Conservation (phyloP, 2,113 vertebrate genomes). For the Paramormyrops kingsleyae region DNA sequence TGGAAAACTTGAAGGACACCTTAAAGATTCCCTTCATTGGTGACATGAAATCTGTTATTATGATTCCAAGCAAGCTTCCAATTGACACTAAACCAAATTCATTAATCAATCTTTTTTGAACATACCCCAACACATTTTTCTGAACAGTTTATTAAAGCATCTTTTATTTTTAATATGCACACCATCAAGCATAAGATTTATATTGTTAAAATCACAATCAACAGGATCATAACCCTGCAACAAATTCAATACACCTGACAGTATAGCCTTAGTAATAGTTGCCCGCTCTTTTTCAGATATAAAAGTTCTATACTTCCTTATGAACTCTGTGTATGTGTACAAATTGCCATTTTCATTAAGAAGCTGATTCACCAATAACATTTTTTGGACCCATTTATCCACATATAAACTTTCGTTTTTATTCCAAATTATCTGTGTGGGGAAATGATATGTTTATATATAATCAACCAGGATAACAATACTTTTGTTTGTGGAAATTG, state of each 20-base stretch:
- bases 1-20: neutral
- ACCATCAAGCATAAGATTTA: neutral
- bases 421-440: neutral
- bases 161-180: neutral
- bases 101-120: neutral
- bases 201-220: neutral
- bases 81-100: neutral
- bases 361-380: neutral
- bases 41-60: neutral
- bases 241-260: neutral
- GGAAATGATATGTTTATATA: neutral
- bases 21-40: neutral
- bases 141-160: neutral
- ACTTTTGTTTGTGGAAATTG: neutral
- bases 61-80: neutral
- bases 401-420: neutral
- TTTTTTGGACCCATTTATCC: neutral
- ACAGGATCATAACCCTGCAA: neutral
- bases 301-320: neutral
- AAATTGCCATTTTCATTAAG: neutral
- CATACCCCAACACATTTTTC: neutral
- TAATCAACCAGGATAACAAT: neutral
- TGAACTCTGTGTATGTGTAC: neutral
- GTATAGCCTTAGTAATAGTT: neutral
- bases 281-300: neutral